Evolutionary conservation across 2,113 vertebrate genomes (phyloP).

Genomic region (Oostethus manadensis): DNA sequence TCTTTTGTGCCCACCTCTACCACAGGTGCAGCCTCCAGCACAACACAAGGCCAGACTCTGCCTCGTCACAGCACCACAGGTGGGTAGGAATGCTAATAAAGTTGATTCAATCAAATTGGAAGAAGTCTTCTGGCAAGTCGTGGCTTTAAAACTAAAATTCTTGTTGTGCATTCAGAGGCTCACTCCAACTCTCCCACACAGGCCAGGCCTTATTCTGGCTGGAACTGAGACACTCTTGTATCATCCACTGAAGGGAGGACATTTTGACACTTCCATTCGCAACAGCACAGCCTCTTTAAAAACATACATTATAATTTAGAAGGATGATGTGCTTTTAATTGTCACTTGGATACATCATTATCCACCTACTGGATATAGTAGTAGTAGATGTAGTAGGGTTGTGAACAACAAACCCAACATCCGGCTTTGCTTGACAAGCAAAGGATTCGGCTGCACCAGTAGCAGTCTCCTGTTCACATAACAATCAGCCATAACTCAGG

Average conservation of each 20-base stretch:
- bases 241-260: constrained; percentile 12
- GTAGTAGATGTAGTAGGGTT: too few species aligned
- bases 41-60: constrained; percentile 56
- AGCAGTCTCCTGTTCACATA: too few species aligned
- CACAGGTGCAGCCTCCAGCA: constrained; percentile 63
- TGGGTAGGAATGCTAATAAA: constrained; percentile 63
- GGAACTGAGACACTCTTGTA: constrained; percentile 35
- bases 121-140: constrained; percentile 66
- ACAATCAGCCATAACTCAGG: too few species aligned
- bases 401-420: too few species aligned
- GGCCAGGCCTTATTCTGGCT: constrained; percentile 29
- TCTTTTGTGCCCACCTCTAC: constrained; percentile 55
- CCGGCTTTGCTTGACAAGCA: too few species aligned
- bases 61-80: constrained; percentile 51
- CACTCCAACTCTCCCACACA: constrained; percentile 36
- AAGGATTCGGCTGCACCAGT: too few species aligned
- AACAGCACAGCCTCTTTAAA: constrained; percentile 7
- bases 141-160: constrained; percentile 65
- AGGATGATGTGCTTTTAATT: background rate
- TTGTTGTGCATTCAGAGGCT: constrained; percentile 53
- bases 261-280: constrained; percentile 2
- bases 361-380: too few species aligned
- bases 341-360: too few species aligned
- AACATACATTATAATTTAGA: background rate
- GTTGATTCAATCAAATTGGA: constrained; percentile 66